These are phyloP conservation scores for Tachyglossus aculeatus DNA, from an alignment of 2,797 vertebrate genomes.

Conservation along the genomic window DNA sequence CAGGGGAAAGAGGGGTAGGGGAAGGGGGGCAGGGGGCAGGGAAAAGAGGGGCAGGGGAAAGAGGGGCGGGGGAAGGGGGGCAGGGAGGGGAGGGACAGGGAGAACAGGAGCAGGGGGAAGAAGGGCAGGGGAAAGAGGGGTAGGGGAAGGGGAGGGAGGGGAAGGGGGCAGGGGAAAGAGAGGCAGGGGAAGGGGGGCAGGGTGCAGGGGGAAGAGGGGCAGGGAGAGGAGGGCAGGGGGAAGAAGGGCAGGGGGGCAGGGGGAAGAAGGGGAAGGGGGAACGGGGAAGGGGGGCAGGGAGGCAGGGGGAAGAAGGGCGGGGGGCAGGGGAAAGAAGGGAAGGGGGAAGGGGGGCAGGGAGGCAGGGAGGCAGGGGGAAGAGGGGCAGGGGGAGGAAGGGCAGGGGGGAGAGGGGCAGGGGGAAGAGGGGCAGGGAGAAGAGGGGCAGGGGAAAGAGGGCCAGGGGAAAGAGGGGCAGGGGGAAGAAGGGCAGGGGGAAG, in stretches of 20 bases:
- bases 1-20: neutral
- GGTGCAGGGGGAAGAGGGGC: neutral
- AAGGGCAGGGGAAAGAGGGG: neutral
- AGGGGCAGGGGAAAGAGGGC: slow-evolving; percentile 12
- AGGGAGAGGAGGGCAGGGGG: neutral
- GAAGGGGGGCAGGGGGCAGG: neutral
- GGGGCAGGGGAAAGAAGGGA: slow-evolving; percentile 12
- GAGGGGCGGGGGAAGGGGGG: slow-evolving; percentile 17
- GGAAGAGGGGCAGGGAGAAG: slow-evolving; percentile 1
- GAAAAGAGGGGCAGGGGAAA: neutral
- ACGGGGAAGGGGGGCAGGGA: neutral
- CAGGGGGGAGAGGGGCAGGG: neutral
- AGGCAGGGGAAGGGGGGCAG: neutral
- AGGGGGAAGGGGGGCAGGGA: slow-evolving; percentile 14
- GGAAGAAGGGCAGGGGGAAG: slow-evolving; percentile 5
- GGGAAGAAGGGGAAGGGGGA: neutral
- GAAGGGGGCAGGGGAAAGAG: neutral
- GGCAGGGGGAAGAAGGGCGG: neutral
- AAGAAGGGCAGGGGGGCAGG: neutral
- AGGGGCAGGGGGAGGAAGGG: neutral
- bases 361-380: slow-evolving; percentile 2
- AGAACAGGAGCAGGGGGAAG: neutral
- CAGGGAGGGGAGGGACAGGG: slow-evolving; percentile 2
- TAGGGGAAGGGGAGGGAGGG: neutral
- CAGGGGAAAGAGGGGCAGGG: neutral